Conservation (phyloP, 1,140 invertebrate species). For the Ylistrum balloti region DNA sequence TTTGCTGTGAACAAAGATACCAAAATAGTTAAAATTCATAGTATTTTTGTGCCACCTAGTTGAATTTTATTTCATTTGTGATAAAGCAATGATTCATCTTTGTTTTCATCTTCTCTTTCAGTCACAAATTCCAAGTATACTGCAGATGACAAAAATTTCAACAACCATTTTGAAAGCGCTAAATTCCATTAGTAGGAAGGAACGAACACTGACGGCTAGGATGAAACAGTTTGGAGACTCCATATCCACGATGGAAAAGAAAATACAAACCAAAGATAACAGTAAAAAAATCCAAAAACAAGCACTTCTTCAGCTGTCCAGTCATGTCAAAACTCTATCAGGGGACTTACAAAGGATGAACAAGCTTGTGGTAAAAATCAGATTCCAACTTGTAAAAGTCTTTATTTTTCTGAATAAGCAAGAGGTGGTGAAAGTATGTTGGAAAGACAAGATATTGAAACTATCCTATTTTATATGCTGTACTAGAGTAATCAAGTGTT, state of each 20-base stretch:
- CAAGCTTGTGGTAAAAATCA: conserved; percentile 19
- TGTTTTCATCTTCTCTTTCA: background rate
- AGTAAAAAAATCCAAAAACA: background rate
- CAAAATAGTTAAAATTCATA: too few species aligned
- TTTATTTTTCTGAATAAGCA: too few species aligned
- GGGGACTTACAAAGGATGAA: background rate
- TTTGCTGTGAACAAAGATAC: too few species aligned
- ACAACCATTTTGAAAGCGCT: conserved; percentile 30
- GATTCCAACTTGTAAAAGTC: too few species aligned
- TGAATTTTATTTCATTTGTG: too few species aligned
- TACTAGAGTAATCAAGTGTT: too few species aligned
- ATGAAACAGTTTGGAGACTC: conserved; percentile 4
- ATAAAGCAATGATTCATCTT: background rate
- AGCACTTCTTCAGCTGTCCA: background rate
- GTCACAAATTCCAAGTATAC: background rate
- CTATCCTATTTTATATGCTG: too few species aligned
- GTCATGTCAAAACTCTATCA: background rate
- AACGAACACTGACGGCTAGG: background rate
- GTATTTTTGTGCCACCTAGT: too few species aligned
- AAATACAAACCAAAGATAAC: background rate
- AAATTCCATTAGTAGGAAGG: background rate
- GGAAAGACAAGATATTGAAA: too few species aligned
- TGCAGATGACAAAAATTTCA: background rate
- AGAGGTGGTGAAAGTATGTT: too few species aligned
- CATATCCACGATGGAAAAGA: background rate